phyloP scores from a whole-genome alignment of 2,797 vertebrate genomes.

The Distichodus sexfasciatus region DNA sequence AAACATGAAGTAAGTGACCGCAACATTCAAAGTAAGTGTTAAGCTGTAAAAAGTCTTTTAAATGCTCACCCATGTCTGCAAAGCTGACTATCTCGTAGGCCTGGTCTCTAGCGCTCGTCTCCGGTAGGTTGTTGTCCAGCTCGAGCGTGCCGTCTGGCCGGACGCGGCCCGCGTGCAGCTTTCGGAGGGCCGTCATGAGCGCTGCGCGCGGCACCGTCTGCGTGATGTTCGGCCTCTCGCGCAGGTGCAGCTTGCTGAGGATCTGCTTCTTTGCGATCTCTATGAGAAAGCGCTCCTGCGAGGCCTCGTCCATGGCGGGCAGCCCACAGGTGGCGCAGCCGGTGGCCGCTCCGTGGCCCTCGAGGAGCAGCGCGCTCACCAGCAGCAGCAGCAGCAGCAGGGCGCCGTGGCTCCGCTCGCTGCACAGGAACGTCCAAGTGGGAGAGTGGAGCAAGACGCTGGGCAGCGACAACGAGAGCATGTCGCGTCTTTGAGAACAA shows the following conservation, averaged over 20 bases:
- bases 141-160: conserved; percentile 69
- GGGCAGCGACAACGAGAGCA: not conserved
- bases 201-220: conserved; percentile 78
- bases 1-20: not conserved
- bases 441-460: not conserved
- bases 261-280: conserved; percentile 89
- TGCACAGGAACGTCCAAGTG: not conserved
- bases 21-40: not conserved
- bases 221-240: conserved; percentile 82
- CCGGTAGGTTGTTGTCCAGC: conserved; percentile 56
- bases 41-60: not conserved
- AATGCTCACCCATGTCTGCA: conserved; percentile 76
- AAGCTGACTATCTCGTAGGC: conserved; percentile 93
- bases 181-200: conserved; percentile 83
- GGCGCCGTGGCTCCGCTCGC: not conserved
- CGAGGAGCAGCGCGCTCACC: conserved; percentile 45
- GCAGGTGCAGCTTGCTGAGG: conserved; percentile 85
- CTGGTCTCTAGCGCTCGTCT: conserved; percentile 59
- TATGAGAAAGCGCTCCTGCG: conserved; percentile 77
- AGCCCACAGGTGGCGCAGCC: conserved; percentile 78
- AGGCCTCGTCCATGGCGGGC: conserved; percentile 64
- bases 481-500: not conserved
- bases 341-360: conserved; percentile 50
- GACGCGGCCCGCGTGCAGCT: conserved; percentile 77
- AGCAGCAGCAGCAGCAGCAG: conserved; percentile 58